These are phyloP conservation scores for Hemicentrotus pulcherrimus DNA, from an alignment of 35 echinoderm and acorn worm species.

Conservation along the genomic window DNA sequence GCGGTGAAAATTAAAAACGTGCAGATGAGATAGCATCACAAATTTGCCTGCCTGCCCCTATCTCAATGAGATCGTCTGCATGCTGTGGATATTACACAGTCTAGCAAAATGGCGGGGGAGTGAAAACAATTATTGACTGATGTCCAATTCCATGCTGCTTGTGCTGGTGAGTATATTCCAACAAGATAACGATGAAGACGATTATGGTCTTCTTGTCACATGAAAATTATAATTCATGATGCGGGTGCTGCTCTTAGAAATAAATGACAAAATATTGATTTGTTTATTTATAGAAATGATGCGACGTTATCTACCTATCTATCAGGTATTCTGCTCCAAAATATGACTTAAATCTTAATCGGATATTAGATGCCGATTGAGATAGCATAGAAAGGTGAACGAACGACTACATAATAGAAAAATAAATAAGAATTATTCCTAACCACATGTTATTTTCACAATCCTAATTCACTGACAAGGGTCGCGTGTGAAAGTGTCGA, in stretches of 20 bases:
- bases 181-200: not conserved
- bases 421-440: not conserved
- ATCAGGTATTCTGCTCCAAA: not conserved
- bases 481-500: not conserved
- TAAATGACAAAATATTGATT: not conserved
- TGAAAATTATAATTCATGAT: not conserved
- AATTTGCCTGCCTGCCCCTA: not conserved
- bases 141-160: not conserved
- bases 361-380: not conserved
- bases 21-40: not conserved
- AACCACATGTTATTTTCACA: not conserved
- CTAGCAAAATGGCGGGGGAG: not conserved
- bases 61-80: conserved; percentile 6
- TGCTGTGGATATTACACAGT: not conserved
- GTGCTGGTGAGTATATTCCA: not conserved
- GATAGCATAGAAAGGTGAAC: not conserved
- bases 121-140: not conserved
- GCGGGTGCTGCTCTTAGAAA: not conserved
- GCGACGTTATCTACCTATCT: not conserved
- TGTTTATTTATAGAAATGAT: not conserved
- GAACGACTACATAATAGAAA: not conserved
- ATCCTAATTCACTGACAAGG: not conserved
- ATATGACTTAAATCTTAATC: not conserved
- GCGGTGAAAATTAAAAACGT: conserved; percentile 40
- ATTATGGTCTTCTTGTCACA: not conserved